Percentiles rank a stretch among this genome's conserved stretches.
phyloP scores from a whole-genome alignment of 2,797 vertebrate genomes.

The Spea hammondii region DNA sequence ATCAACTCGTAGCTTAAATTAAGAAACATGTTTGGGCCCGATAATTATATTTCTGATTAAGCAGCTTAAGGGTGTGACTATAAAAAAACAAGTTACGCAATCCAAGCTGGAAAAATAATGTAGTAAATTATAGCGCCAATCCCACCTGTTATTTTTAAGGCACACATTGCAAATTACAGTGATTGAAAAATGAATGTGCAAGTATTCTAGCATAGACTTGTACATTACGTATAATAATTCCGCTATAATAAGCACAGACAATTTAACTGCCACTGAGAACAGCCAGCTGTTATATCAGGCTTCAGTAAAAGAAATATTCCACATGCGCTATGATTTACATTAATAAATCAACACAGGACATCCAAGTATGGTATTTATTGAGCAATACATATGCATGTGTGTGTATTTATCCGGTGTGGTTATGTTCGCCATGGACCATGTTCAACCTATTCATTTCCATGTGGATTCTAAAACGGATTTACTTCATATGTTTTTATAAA shows the following conservation, averaged over 20 bases:
- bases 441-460: too few species aligned
- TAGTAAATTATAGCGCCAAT: slow-evolving; percentile 18
- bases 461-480: too few species aligned
- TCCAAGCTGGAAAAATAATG: slow-evolving; percentile 3
- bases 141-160: slow-evolving; percentile 6
- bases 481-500: too few species aligned
- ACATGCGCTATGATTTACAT: background rate
- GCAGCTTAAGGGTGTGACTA: background rate
- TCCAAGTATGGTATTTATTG: too few species aligned
- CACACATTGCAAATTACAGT: slow-evolving; percentile 24
- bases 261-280: slow-evolving; percentile 17
- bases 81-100: slow-evolving; percentile 7
- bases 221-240: slow-evolving; percentile 35
- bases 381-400: too few species aligned
- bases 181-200: slow-evolving; percentile 42
- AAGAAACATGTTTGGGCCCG: background rate
- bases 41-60: background rate
- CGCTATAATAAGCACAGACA: background rate
- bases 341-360: too few species aligned
- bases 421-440: too few species aligned
- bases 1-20: background rate
- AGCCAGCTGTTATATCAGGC: background rate
- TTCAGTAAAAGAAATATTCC: background rate
- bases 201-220: slow-evolving; percentile 28
- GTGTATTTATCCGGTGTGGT: too few species aligned